Evolutionary conservation across 1,140 invertebrate species (phyloP).

Genomic region (Homarus americanus): DNA sequence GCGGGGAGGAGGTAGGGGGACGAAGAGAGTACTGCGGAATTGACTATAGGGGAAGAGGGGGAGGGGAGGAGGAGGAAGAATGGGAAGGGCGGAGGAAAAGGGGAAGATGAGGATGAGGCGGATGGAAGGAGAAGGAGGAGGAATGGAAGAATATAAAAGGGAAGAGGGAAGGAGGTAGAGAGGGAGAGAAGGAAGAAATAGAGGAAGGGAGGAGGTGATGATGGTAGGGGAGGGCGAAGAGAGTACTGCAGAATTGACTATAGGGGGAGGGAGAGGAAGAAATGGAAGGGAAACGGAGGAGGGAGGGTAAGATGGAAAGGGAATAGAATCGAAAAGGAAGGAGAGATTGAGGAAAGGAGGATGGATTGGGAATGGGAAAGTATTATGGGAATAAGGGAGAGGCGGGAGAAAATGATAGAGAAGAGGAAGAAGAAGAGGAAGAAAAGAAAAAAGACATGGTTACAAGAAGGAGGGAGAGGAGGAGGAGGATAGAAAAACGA

Average conservation of each 20-base stretch:
- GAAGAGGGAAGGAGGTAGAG: neutral
- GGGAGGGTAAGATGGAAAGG: neutral
- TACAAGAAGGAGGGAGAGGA: neutral
- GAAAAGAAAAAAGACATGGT: neutral
- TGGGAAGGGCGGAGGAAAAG: neutral
- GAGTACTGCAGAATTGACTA: conserved; percentile 18
- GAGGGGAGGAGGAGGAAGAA: neutral
- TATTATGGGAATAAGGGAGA: neutral
- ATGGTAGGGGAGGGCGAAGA: neutral
- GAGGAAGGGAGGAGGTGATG: neutral
- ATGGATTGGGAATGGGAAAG: too few species aligned
- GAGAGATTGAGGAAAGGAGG: too few species aligned
- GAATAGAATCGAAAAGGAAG: neutral
- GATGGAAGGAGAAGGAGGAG: neutral
- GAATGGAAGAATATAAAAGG: neutral
- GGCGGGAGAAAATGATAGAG: neutral
- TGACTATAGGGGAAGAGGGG: neutral
- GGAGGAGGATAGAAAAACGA: neutral
- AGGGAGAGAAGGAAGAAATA: neutral
- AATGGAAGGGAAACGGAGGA: neutral
- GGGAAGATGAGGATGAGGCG: neutral
- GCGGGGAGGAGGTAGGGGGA: neutral
- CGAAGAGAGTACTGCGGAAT: conserved; percentile 5
- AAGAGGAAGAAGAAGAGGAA: neutral
- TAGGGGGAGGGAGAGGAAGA: neutral